Evolutionary conservation across 2,797 vertebrate species (phyloP), one percentile per base, ranked within the genome.

Genomic region (Coranthus polyacanthus): DNA sequence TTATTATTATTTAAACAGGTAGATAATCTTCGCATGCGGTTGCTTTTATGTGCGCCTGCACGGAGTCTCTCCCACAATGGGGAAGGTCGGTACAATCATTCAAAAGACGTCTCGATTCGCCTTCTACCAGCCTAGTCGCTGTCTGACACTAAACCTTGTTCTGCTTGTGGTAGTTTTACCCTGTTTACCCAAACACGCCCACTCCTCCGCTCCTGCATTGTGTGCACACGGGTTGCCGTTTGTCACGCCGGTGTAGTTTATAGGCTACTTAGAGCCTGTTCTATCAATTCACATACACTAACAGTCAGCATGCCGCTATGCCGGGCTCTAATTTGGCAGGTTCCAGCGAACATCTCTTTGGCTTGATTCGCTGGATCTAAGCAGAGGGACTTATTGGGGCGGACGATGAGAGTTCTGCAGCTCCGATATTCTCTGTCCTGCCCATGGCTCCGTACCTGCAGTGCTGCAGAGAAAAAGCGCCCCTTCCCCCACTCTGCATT

Each of bases 401-500:
- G 78, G 60, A 64, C 64, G 76, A 56, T 12, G 79, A 70, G 78
- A 11, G 82, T 16, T 90, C 84, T 86, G 89, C 89, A 74, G 81
- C 85, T 87, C 87, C 82, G 64, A 55, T 82, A 79, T 83, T 84
- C 72, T 90, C 88, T 89, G 92, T 94, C 92, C 93, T 92, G 92
- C 92, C 90, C 88, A 88, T 92, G 93, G 89, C 92, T 93, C 92
- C 90, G 88, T 93, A 95, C 93, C 95, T 95, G 95, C 95, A 96
- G 89, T 95, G 94, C 95, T 94, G 95, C 95, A 94, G 95, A 94
- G 92, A 84, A 90, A 79, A 91, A 72, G 86, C 88, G 75, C 88
- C 90, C 92, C 92, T 92, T 92, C 94, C 93, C 92, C 93, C 93
- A 92, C 93, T 93, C 93, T 95, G 95, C 95, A 96, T 96, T 96